Evolutionary conservation across 2,888 invertebrate species (phyloP).

Genomic region (Salticus scenicus): DNA sequence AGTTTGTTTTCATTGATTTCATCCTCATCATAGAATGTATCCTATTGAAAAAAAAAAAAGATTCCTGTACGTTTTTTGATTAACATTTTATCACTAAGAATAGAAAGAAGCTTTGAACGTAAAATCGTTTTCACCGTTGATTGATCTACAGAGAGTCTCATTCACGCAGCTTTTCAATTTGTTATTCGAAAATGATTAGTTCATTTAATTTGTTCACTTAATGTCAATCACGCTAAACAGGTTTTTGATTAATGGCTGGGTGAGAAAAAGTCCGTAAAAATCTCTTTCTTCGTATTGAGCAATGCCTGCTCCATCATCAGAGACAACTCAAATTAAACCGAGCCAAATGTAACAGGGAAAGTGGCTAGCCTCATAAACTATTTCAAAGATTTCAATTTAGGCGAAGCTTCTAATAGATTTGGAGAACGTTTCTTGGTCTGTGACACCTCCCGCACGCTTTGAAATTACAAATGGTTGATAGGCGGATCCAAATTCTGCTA

Average conservation of each 20-base stretch:
- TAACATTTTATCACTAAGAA: conserved; percentile 2
- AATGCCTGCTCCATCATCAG: background rate
- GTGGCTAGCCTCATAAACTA: background rate
- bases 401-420: background rate
- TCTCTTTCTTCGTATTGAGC: conserved; percentile 16
- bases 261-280: conserved; percentile 9
- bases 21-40: background rate
- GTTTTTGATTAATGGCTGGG: conserved; percentile 12
- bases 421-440: background rate
- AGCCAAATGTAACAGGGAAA: background rate
- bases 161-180: conserved; percentile 19
- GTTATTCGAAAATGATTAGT: conserved; percentile 16
- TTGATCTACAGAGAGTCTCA: conserved; percentile 4
- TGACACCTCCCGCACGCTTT: background rate
- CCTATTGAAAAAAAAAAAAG: background rate
- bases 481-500: no score
- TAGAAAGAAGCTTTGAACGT: background rate
- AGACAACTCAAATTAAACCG: background rate
- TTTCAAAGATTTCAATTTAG: background rate
- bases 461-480: background rate
- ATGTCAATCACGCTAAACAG: conserved; percentile 9
- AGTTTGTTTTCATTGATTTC: background rate
- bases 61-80: background rate
- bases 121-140: background rate
- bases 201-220: conserved; percentile 19